Conservation (phyloP, 2,888 invertebrate species). For the Xestoiulus laeticollis region DNA sequence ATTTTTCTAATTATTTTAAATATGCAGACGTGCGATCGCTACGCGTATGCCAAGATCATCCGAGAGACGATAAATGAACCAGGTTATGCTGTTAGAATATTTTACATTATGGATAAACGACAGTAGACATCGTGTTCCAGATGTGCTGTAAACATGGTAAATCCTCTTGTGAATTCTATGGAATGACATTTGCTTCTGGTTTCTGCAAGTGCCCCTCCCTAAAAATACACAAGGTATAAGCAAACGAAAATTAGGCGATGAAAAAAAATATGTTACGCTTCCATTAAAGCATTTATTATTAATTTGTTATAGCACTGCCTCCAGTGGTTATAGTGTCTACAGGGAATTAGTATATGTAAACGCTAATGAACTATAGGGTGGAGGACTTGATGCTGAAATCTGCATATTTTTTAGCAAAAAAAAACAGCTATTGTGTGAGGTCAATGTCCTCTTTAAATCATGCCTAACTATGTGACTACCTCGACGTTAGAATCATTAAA, state of each 20-base stretch:
- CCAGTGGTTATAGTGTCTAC: too few relatives aligned
- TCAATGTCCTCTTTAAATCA: not conserved
- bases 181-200: not conserved
- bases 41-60: not conserved
- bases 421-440: not conserved
- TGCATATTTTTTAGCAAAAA: not conserved
- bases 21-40: not conserved
- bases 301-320: too few relatives aligned
- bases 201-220: constrained; percentile 10
- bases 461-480: not conserved
- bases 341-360: not conserved
- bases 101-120: not conserved
- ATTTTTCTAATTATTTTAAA: not conserved
- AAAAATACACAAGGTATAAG: not conserved
- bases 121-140: not conserved
- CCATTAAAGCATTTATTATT: constrained; percentile 4
- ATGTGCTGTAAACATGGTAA: not conserved
- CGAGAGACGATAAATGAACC: not conserved
- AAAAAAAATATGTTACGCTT: not conserved
- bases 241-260: not conserved
- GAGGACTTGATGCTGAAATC: not conserved
- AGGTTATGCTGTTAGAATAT: not conserved
- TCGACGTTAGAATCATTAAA: not conserved
- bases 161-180: not conserved
- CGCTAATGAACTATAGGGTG: not conserved